Evolutionary conservation across 2,797 vertebrate species (phyloP).

Genomic region (Mastacembelus armatus): DNA sequence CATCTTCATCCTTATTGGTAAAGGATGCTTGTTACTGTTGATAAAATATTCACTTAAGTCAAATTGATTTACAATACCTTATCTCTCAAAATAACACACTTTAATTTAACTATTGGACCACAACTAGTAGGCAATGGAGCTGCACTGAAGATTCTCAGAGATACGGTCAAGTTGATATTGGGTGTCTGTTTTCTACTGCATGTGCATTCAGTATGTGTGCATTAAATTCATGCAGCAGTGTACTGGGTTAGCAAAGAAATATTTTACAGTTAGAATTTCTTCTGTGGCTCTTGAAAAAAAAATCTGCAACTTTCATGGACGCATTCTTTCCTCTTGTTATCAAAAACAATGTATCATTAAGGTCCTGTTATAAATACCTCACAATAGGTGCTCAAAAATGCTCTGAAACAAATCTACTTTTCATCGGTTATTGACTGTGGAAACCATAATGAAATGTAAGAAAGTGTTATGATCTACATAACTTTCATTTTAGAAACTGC

Average conservation of each 20-base stretch:
- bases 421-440: neutral
- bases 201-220: slow-evolving; percentile 28
- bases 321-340: neutral
- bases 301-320: neutral
- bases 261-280: neutral
- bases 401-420: no score
- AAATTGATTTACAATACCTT: slow-evolving; percentile 39
- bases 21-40: slow-evolving; percentile 32
- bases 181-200: slow-evolving; percentile 47
- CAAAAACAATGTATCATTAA: slow-evolving; percentile 11
- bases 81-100: slow-evolving; percentile 30
- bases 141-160: slow-evolving; percentile 11
- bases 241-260: neutral
- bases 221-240: slow-evolving; percentile 4
- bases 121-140: slow-evolving; percentile 27
- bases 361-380: no score
- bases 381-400: no score
- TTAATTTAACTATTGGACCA: slow-evolving; percentile 28
- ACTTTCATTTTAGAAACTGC: slow-evolving; percentile 38
- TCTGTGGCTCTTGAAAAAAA: neutral
- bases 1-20: slow-evolving; percentile 14
- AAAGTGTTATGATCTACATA: slow-evolving; percentile 1
- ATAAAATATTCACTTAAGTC: slow-evolving; percentile 42
- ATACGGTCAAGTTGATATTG: slow-evolving; percentile 29
- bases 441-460: neutral